Base-by-base conservation (phyloP, 2,888 invertebrate species). In the Acheta domesticus region DNA sequence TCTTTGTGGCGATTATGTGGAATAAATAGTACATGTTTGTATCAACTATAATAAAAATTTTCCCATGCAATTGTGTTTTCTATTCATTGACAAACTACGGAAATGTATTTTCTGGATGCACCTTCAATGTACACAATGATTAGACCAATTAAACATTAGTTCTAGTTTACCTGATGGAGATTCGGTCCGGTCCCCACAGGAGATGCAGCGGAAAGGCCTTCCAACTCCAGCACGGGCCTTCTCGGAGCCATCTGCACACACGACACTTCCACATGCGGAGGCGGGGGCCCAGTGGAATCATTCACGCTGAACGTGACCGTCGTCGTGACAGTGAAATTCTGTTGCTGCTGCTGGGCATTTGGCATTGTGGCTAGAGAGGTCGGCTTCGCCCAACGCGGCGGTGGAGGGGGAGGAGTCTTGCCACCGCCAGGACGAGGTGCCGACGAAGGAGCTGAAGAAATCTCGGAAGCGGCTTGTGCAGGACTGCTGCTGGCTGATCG, bases 311-410 rank as follows among this genome's bases (percentile, higher is more conserved):
- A 94, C 21, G 94, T 94, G 77, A 95, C 93, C n/a, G 94, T 94
- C n/a, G 94, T 93, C 77, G 95, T 94, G 78, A 94, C 93, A 76
- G 92, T 93, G 86, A 94, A 94, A 86, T 94, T 94, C 85, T 91
- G 93, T 8, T 62, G 62, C 62, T 62, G 62, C 14, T 62, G 62
- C 85, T 86, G 83, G 89, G 89, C 80, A 89, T 75, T 36, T 21
- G 78, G 76, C 16, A 75, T 77, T 5, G 81, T 74, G 2, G 81
- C 77, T 12, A 79, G 77, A 23, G 81, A 77, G 1, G 81, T 79
- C 74, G 95, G 94, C 86, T 95, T 95, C 0, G 94, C 92, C 94
- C 95, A 95, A 84, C 95, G 89, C 19, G 95, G 93, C 0, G 95
- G 95, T 0, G 95, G 95, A 0, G 94, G 94, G 11, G 95, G 95